These are phyloP conservation scores for Apamea epomidion DNA, from an alignment of 2,888 invertebrate species.

Conservation along the genomic window DNA sequence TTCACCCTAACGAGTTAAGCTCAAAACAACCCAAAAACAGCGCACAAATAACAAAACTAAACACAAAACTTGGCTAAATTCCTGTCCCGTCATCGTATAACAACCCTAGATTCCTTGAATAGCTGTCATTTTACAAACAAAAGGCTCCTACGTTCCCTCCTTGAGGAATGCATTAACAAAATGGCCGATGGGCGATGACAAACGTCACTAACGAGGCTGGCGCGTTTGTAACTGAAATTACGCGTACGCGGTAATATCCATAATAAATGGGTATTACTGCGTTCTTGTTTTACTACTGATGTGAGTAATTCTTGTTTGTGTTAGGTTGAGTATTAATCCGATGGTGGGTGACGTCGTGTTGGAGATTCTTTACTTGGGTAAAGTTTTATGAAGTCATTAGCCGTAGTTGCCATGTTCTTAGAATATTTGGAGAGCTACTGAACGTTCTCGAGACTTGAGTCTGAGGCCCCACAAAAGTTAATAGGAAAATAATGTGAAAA, in stretches of 20 bases:
- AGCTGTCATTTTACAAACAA: conserved; percentile 67
- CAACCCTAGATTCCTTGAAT: conserved; percentile 67
- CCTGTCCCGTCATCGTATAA: conserved; percentile 47
- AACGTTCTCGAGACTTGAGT: background rate
- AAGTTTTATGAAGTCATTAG: conserved; percentile 12
- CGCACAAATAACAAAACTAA: conserved; percentile 21
- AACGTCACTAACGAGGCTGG: conserved; percentile 68
- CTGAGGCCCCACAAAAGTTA: no score
- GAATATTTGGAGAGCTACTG: background rate
- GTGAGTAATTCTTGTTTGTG: conserved; percentile 38
- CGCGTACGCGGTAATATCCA: conserved; percentile 42
- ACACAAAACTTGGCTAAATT: conserved; percentile 56
- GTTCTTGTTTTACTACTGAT: conserved; percentile 44
- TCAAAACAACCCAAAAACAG: conserved; percentile 1
- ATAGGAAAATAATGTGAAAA: background rate
- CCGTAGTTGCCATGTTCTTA: background rate
- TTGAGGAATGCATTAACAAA: conserved; percentile 77
- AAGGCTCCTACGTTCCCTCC: conserved; percentile 61
- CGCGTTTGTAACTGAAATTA: conserved; percentile 64
- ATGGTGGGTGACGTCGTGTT: conserved; percentile 14
- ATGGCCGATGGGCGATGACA: conserved; percentile 72
- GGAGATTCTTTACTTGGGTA: conserved; percentile 13
- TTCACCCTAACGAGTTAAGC: background rate
- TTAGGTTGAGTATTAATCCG: conserved; percentile 42
- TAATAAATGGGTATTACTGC: conserved; percentile 18